Conservation (phyloP, 1,140 invertebrate genomes). For the Lutraria rhynchaena region DNA sequence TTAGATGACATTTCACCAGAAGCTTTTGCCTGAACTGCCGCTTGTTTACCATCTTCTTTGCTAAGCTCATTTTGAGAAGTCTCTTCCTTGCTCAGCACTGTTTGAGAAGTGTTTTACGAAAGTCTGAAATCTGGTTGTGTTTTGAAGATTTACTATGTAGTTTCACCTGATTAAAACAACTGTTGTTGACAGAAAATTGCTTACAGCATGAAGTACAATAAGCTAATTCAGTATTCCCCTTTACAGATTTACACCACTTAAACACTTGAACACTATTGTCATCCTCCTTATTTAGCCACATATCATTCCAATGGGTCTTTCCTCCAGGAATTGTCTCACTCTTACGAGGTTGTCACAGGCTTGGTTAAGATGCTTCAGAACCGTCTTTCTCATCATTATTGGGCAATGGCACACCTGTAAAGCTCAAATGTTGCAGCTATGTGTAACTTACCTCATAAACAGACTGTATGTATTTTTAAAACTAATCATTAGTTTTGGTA, state of each 20-base stretch:
- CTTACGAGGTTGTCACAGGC: too few relatives aligned
- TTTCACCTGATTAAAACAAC: constrained; percentile 17
- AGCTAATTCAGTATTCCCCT: background rate
- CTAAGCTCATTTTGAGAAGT: background rate
- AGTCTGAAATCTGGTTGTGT: constrained; percentile 17
- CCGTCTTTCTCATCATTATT: too few relatives aligned
- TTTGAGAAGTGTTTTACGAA: constrained; percentile 13
- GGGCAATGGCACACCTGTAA: too few relatives aligned
- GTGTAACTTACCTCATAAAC: too few relatives aligned
- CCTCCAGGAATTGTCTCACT: too few relatives aligned
- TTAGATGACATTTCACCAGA: background rate
- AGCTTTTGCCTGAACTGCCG: background rate
- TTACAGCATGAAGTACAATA: constrained; percentile 16
- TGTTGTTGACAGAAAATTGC: constrained; percentile 28
- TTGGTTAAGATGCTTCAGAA: too few relatives aligned
- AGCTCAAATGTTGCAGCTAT: too few relatives aligned
- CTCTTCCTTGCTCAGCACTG: background rate
- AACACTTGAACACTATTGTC: constrained; percentile 18
- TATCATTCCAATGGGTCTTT: too few relatives aligned
- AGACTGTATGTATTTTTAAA: too few relatives aligned
- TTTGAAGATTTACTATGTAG: constrained; percentile 13
- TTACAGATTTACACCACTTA: background rate
- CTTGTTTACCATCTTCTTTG: background rate
- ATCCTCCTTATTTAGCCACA: constrained; percentile 4
- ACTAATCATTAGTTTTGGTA: too few relatives aligned